Evolutionary conservation across 2,113 vertebrate genomes (phyloP), one percentile per base, ranked within the genome.

Genomic region (Rhinogobius similis): DNA sequence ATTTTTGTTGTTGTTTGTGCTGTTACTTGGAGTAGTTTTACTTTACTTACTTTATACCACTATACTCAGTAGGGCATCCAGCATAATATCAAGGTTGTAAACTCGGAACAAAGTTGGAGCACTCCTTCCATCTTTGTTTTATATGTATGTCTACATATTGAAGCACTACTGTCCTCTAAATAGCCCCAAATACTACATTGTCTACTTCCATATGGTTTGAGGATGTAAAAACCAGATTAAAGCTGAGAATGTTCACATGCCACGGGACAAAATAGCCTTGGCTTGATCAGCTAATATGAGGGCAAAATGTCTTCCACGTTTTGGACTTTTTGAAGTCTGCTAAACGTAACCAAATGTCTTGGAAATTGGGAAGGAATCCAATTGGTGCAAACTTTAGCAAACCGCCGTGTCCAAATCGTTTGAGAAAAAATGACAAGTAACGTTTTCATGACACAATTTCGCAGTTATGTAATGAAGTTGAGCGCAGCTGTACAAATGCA

Each of bases 281-380:
- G 20, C 8, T 61, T 61, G 29, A 61, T 61, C 58, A 61, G 58
- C 58, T 61, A 61, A 61, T 38, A 61, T 38, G 58, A 38, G 18
- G 20, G 9, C 29, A 21, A 59, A 61, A 61, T 61, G 18, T 61
- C 27, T 61, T 61, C 58, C 58, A 61, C 29, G 29, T 61, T 61
- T 32, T 11, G 29, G 29, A 61, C 58, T 36, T 61, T 59, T 61
- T 38, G 58, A 61, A 61, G 58, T 61, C 2, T 10, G 3, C 29
- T 61, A 61, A 61, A 36, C 20, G 58, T 36, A 61, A 38, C 58
- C 58, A 61, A 61, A 61, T 61, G 29, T 61, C 29, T 29, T 38
- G 58, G 58, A 61, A 61, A 61, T 12, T 32, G 27, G 29, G 58
- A 61, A 61, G 32, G 38, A n/a, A 32, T 61, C 27, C 29, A 38